Evolutionary conservation across 2,113 vertebrate genomes (phyloP).

Genomic region (Oncorhynchus gorbuscha): DNA sequence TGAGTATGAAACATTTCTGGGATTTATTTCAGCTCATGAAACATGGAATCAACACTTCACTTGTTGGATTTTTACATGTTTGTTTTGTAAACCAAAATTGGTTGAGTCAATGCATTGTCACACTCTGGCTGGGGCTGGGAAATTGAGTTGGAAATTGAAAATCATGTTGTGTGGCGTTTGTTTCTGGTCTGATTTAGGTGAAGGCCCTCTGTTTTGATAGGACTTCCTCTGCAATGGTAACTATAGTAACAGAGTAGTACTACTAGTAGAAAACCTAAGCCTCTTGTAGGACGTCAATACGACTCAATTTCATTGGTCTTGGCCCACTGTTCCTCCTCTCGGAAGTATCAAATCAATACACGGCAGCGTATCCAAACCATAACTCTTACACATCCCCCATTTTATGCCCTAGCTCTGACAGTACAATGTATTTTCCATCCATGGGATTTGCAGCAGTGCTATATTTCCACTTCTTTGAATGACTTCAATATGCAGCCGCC

Average conservation of each 20-base stretch:
- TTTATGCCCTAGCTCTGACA: slow-evolving; percentile 39
- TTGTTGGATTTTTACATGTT: too few relatives aligned
- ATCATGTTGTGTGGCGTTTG: not conserved
- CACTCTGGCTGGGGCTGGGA: slow-evolving; percentile 12
- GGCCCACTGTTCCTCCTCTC: slow-evolving; percentile 33
- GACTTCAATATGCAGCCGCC: slow-evolving; percentile 53
- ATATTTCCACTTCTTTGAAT: slow-evolving; percentile 37
- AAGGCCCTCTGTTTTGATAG: not conserved
- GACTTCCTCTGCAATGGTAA: too few relatives aligned
- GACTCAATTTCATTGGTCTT: slow-evolving; percentile 52
- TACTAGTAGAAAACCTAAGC: slow-evolving; percentile 16
- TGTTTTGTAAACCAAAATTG: too few relatives aligned
- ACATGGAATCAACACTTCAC: too few relatives aligned
- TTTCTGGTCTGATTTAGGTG: not conserved
- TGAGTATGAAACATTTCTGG: too few relatives aligned
- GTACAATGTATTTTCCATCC: slow-evolving; percentile 30
- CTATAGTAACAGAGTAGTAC: not conserved
- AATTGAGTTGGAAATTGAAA: slow-evolving; percentile 1
- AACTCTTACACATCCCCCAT: slow-evolving; percentile 53
- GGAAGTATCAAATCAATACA: slow-evolving; percentile 59
- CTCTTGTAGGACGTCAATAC: slow-evolving; percentile 36
- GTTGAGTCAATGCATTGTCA: not conserved
- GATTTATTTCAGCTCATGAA: too few relatives aligned
- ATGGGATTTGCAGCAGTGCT: slow-evolving; percentile 25
- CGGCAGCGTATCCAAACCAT: slow-evolving; percentile 50